phyloP scores from a whole-genome alignment of 2,888 invertebrate genomes.

The Microdon myrmicae region DNA sequence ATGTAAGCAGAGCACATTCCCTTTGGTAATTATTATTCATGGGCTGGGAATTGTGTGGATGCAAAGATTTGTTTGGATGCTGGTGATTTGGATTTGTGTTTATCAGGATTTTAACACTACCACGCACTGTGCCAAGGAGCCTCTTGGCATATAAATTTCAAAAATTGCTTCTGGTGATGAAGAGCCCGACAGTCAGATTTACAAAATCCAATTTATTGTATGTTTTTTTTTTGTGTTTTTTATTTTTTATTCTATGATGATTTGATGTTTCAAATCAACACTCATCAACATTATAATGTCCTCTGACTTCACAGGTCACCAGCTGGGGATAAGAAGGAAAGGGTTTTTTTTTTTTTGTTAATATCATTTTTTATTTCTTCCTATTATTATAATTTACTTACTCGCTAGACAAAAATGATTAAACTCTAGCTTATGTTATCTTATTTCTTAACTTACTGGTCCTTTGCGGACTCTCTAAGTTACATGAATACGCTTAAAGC shows the following conservation, averaged over 20 bases:
- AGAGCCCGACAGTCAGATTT: constrained; percentile 31
- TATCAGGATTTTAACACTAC: constrained; percentile 41
- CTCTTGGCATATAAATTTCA: constrained; percentile 51
- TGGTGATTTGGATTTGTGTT: constrained; percentile 31
- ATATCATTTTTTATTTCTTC: no score
- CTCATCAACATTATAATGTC: constrained; percentile 42
- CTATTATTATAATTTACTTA: no score
- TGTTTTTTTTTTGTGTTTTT: constrained; percentile 19
- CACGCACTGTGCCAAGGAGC: constrained; percentile 9
- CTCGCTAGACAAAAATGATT: no score
- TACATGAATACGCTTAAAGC: no score
- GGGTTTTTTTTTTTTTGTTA: no score
- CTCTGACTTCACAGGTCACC: constrained; percentile 47
- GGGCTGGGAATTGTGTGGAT: constrained; percentile 51
- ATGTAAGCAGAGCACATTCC: constrained; percentile 39
- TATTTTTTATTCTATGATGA: constrained; percentile 14
- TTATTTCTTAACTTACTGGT: no score
- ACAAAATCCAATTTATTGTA: constrained; percentile 48
- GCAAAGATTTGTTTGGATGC: constrained; percentile 46
- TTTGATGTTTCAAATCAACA: constrained; percentile 22
- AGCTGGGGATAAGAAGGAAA: constrained; percentile 10
- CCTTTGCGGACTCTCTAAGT: no score
- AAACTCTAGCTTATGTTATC: no score
- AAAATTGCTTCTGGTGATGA: constrained; percentile 46
- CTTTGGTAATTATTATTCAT: constrained; percentile 51